These are phyloP conservation scores for roundworm (Caenorhabditis elegans) DNA, from an alignment of 1,140 invertebrate genomes.

Conservation along the genomic window WBcel235 BX284606.5:10963501-10964000, in stretches of 20 bases:
- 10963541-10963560: not conserved
- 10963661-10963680: not conserved
- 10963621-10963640: not conserved
- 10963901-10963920: not conserved
- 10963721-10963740: too few species aligned
- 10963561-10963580: too few species aligned
- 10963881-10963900: constrained; percentile 65
- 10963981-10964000: too few species aligned
- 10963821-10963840: constrained; percentile 68
- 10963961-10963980: too few species aligned
- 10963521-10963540: not conserved
- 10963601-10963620: constrained; percentile 9
- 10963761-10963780: too few species aligned
- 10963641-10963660: not conserved
- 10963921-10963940: too few species aligned
- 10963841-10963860: constrained; percentile 69
- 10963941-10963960: too few species aligned
- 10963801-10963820: too few species aligned
- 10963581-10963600: constrained; percentile 8
- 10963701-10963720: too few species aligned
- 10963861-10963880: constrained; percentile 69
- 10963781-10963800: too few species aligned
- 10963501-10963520: not conserved
- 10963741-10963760: not conserved
- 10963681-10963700: too few species aligned